phyloP scores from a whole-genome alignment of 2,113 vertebrate species.

The Prionailurus viverrinus region DNA sequence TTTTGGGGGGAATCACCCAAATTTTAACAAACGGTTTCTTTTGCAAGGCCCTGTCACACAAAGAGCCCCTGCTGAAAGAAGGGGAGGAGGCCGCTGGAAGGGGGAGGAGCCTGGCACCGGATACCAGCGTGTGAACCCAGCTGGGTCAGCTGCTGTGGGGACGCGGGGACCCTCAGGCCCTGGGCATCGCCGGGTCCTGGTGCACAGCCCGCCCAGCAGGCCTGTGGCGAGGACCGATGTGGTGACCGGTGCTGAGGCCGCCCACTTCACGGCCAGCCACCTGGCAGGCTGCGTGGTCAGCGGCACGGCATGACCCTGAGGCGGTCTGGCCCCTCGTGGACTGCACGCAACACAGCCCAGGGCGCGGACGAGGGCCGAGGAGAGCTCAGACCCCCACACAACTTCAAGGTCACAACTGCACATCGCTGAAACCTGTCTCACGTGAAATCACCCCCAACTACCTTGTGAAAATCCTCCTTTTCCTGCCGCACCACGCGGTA shows the following conservation, averaged over 20 bases:
- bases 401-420: rapidly evolving
- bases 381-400: rapidly evolving
- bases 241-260: no score
- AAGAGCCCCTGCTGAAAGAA: neutral
- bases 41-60: neutral
- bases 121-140: rapidly evolving
- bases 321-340: neutral
- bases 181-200: neutral
- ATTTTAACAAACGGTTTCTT: neutral
- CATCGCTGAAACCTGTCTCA: rapidly evolving
- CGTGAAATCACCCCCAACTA: conserved; percentile 35
- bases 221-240: neutral
- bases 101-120: no score
- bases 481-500: conserved; percentile 92
- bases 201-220: neutral
- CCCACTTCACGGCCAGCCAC: neutral
- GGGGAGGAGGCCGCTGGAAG: neutral
- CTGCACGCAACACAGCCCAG: neutral
- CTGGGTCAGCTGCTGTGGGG: no score
- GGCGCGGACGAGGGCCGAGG: neutral
- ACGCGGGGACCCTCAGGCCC: neutral
- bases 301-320: neutral
- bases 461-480: conserved; percentile 97
- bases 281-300: neutral
- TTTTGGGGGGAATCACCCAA: no score